These are phyloP conservation scores for Lasioglossum morio DNA, from an alignment of 2,888 invertebrate genomes.

Conservation along the genomic window DNA sequence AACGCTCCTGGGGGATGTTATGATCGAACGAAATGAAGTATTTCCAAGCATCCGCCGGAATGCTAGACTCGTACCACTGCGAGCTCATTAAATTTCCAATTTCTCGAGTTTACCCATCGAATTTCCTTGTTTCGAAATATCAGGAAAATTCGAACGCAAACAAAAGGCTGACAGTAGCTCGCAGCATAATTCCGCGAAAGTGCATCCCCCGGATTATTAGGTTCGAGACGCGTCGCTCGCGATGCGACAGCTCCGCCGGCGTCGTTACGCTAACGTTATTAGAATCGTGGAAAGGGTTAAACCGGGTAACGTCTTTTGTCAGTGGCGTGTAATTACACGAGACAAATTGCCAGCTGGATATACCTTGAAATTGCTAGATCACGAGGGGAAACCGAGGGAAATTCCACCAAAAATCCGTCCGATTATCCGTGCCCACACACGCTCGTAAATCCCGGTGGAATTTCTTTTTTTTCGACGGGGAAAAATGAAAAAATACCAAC, in stretches of 20 bases:
- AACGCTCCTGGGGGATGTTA: neutral
- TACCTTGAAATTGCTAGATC: slow-evolving; percentile 1
- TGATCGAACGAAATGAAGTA: neutral
- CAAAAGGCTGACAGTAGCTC: neutral
- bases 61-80: neutral
- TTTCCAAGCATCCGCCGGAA: too few relatives aligned
- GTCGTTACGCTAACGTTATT: slow-evolving; percentile 25
- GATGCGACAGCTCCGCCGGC: neutral
- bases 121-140: neutral
- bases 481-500: neutral
- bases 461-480: neutral
- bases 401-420: neutral
- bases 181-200: neutral
- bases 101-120: neutral
- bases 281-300: slow-evolving; percentile 14
- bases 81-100: neutral
- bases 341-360: slow-evolving; percentile 36
- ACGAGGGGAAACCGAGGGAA: neutral
- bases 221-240: slow-evolving; percentile 16
- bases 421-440: neutral
- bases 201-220: slow-evolving; percentile 16
- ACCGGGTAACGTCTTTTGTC: slow-evolving; percentile 15
- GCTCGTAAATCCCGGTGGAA: neutral
- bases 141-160: neutral
- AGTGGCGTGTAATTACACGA: slow-evolving; percentile 17